A percentile compares a stretch with the other conserved stretches of the same genome.
Conservation (phyloP, 2,113 vertebrate genomes). For the Craseonycteris thonglongyai region DNA sequence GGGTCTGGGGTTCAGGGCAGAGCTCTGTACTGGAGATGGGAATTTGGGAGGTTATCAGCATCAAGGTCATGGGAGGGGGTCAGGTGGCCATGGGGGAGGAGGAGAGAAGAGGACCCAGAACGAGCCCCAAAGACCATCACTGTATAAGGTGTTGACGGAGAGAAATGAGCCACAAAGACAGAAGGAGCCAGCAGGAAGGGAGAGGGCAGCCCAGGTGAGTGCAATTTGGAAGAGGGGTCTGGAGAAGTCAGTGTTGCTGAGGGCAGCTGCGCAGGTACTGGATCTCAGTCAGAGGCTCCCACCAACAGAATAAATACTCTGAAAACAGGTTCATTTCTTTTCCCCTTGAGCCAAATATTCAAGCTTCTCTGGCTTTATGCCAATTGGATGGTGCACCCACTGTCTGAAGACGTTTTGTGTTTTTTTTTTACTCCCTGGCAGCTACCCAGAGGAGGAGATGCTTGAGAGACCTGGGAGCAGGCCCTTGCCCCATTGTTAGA, state of each 20-base stretch:
- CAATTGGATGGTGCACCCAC: neutral
- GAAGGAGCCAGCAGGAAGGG: neutral
- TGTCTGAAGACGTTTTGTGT: neutral
- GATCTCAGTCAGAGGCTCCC: neutral
- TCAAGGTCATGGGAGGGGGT: neutral
- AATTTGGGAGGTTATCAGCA: neutral
- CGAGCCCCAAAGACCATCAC: neutral
- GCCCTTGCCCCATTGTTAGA: neutral
- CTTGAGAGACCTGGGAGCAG: neutral
- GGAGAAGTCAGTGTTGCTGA: neutral
- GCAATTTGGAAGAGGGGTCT: neutral
- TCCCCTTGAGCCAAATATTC: neutral
- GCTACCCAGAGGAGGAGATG: neutral
- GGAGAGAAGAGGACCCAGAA: neutral
- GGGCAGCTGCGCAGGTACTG: neutral
- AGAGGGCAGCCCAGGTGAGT: neutral
- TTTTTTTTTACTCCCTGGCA: neutral
- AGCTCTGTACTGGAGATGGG: neutral
- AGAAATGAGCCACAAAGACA: neutral
- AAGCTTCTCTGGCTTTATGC: neutral
- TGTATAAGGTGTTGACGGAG: neutral
- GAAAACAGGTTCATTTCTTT: neutral
- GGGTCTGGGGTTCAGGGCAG: neutral
- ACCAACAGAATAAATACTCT: neutral
- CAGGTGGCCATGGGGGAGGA: neutral